Percentiles rank a stretch among this genome's conserved stretches.
Evolutionary conservation across 2,888 invertebrate genomes (phyloP).

Genomic region (Congeria kusceri): DNA sequence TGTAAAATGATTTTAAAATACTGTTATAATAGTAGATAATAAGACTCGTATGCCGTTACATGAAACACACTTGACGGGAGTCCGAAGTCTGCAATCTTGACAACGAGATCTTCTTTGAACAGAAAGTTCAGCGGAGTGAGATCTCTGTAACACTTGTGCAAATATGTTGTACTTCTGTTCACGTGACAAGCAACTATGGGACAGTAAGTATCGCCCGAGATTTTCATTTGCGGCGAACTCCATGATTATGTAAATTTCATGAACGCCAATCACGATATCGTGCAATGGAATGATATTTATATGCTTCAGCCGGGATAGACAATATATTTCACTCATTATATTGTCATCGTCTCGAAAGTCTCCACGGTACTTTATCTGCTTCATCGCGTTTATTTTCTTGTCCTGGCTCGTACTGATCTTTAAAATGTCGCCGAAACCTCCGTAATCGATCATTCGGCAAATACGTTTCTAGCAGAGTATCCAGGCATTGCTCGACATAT

Average conservation of each 20-base stretch:
- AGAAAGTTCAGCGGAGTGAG: slow-evolving; percentile 67
- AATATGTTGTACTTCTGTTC: slow-evolving; percentile 42
- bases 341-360: slow-evolving; percentile 57
- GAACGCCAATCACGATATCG: slow-evolving; percentile 52
- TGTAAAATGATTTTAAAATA: no score
- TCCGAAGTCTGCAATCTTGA: slow-evolving; percentile 70
- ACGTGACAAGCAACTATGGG: slow-evolving; percentile 22
- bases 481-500: no score
- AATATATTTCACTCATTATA: no score
- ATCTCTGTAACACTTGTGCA: slow-evolving; percentile 61
- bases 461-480: no score
- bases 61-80: slow-evolving; percentile 54
- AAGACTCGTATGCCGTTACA: slow-evolving; percentile 3
- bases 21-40: no score
- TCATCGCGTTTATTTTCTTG: slow-evolving; percentile 57
- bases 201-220: slow-evolving; percentile 48
- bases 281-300: slow-evolving; percentile 59
- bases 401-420: slow-evolving; percentile 44
- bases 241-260: slow-evolving; percentile 62
- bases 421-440: slow-evolving; percentile 67
- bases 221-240: slow-evolving; percentile 68
- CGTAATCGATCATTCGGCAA: slow-evolving; percentile 62
- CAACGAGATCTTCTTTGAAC: slow-evolving; percentile 48
- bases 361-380: slow-evolving; percentile 62
- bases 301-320: slow-evolving; percentile 59